A percentile compares a stretch with the other conserved stretches of the same genome.
phyloP scores from a whole-genome alignment of 1,140 invertebrate genomes.

The Steinernema feltiae region DNA sequence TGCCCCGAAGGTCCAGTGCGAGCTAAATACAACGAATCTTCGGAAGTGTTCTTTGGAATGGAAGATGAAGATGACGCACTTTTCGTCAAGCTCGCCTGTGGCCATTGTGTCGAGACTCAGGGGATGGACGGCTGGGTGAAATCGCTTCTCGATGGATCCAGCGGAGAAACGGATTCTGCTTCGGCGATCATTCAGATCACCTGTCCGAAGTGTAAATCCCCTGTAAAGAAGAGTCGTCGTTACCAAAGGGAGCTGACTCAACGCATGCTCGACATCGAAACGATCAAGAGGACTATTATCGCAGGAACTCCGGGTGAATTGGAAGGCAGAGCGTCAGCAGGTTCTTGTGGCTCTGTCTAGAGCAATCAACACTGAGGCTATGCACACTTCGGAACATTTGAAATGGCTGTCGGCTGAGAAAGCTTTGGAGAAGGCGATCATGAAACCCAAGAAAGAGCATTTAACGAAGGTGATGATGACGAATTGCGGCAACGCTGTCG shows the following conservation, averaged over 20 bases:
- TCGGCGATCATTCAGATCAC: background rate
- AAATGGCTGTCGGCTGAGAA: too few relatives aligned
- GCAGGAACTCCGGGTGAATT: background rate
- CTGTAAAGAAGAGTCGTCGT: background rate
- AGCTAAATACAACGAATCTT: background rate
- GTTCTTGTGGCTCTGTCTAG: background rate
- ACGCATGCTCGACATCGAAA: background rate
- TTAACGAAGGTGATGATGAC: too few relatives aligned
- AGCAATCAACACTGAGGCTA: background rate
- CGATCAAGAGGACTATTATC: background rate
- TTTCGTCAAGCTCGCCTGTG: background rate
- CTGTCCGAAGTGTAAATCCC: background rate
- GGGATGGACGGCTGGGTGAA: background rate
- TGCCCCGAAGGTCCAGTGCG: background rate
- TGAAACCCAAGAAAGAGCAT: too few relatives aligned
- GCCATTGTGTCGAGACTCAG: background rate
- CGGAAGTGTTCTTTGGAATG: background rate
- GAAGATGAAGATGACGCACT: background rate
- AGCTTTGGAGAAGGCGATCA: too few relatives aligned
- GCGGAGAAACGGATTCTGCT: background rate
- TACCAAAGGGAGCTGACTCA: background rate
- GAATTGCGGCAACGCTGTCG: too few relatives aligned
- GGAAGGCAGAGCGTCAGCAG: background rate
- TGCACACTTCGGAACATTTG: too few relatives aligned
- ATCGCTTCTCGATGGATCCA: background rate